Conservation (phyloP, 2,888 invertebrate genomes). For the Epsilonema sp. region DNA sequence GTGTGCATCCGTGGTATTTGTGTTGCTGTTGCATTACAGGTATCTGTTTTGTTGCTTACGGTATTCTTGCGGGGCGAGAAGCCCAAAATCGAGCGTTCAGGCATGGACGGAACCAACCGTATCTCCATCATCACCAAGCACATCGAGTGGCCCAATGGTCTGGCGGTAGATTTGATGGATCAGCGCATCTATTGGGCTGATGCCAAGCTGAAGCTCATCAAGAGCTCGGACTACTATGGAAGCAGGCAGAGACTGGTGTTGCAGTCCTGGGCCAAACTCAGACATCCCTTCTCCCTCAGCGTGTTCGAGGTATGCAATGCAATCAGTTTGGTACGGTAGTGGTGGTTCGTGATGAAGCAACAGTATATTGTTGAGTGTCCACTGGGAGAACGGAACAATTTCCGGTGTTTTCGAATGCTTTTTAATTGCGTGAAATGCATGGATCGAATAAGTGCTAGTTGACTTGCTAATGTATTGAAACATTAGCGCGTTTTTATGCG, state of each 20-base stretch:
- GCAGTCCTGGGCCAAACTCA: slow-evolving; percentile 45
- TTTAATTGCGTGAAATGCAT: no score
- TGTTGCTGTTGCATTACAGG: no score
- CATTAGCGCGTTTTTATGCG: no score
- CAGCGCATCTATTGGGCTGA: slow-evolving; percentile 37
- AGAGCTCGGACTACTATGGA: slow-evolving; percentile 71
- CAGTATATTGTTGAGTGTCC: no score
- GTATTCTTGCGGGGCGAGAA: slow-evolving; percentile 81
- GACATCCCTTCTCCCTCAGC: slow-evolving; percentile 87
- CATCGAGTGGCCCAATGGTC: slow-evolving; percentile 87
- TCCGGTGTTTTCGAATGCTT: no score
- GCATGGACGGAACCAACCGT: slow-evolving; percentile 83
- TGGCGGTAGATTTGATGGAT: slow-evolving; percentile 71
- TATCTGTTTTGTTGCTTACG: no score
- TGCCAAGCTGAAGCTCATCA: slow-evolving; percentile 47
- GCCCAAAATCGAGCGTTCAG: slow-evolving; percentile 78
- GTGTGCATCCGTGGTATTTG: no score
- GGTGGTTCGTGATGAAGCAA: no score
- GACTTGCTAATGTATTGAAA: no score
- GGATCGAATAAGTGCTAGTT: no score
- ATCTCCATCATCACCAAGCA: slow-evolving; percentile 62
- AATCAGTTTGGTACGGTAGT: no score
- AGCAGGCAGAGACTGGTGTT: slow-evolving; percentile 47
- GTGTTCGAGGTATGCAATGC: slow-evolving; percentile 59
- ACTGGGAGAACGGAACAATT: no score